Conservation (phyloP, 2,888 invertebrate genomes). For the Agrotis segetum region DNA sequence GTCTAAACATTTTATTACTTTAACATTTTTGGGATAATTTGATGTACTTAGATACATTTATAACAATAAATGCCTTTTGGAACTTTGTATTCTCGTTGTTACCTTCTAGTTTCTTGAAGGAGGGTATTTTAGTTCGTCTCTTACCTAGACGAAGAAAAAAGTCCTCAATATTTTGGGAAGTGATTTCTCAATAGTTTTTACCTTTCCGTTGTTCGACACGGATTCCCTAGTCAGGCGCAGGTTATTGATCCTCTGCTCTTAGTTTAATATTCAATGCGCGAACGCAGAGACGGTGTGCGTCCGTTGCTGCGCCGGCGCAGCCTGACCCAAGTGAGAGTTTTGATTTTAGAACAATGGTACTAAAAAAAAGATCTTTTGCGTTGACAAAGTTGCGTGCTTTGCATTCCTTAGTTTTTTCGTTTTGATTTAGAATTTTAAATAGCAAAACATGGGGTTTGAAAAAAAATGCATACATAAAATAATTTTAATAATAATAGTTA, state of each 20-base stretch:
- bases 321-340: conserved; percentile 57
- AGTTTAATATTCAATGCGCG: conserved; percentile 80
- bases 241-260: conserved; percentile 80
- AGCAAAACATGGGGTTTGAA: too few relatives aligned
- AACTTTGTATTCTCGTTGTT: not conserved
- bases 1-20: not conserved
- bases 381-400: conserved; percentile 11
- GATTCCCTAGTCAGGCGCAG: conserved; percentile 72
- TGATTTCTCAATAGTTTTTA: conserved; percentile 41
- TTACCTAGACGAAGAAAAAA: not conserved
- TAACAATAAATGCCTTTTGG: not conserved
- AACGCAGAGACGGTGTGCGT: conserved; percentile 66
- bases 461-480: not conserved
- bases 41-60: not conserved
- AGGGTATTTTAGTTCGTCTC: not conserved
- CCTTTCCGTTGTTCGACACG: conserved; percentile 71
- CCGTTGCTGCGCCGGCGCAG: conserved; percentile 59
- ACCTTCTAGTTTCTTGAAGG: not conserved
- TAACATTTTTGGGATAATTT: not conserved
- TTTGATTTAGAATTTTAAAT: conserved; percentile 14
- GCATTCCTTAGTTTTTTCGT: conserved; percentile 12
- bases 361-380: conserved; percentile 10
- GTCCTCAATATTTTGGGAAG: conserved; percentile 18
- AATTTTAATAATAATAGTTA: not conserved
- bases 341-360: conserved; percentile 59